These are phyloP conservation scores for Protobothrops mucrosquamatus DNA, from an alignment of 2,113 vertebrate species.

Conservation along the genomic window DNA sequence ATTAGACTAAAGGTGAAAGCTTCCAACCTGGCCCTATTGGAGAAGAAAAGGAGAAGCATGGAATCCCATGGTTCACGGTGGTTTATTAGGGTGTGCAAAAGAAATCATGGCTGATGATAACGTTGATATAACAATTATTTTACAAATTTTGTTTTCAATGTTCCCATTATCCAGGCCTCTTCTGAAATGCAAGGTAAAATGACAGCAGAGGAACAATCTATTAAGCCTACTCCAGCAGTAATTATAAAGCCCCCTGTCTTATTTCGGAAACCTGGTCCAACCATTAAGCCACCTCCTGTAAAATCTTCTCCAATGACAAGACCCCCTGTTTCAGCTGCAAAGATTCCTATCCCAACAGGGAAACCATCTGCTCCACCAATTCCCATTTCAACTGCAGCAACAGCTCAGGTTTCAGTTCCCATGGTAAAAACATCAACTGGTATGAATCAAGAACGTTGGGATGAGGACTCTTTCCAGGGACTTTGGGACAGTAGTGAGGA, in stretches of 20 bases:
- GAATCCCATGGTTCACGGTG: not conserved
- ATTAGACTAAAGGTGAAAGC: not conserved
- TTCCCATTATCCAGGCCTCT: slow-evolving; percentile 61
- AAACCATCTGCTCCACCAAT: slow-evolving; percentile 68
- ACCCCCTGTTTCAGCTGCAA: slow-evolving; percentile 63
- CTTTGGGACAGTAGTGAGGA: slow-evolving; percentile 83
- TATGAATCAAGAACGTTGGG: slow-evolving; percentile 76
- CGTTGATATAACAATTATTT: slow-evolving; percentile 31
- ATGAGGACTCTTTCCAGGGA: slow-evolving; percentile 80
- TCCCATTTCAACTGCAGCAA: slow-evolving; percentile 60
- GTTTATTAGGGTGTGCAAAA: not conserved
- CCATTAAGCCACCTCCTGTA: slow-evolving; percentile 68
- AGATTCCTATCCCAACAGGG: slow-evolving; percentile 52
- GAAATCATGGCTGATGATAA: not conserved
- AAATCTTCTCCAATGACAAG: slow-evolving; percentile 64
- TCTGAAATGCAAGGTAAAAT: slow-evolving; percentile 59
- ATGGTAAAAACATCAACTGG: slow-evolving; percentile 68
- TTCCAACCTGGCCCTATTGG: not conserved
- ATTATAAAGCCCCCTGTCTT: slow-evolving; percentile 73
- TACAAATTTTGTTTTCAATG: slow-evolving; percentile 52
- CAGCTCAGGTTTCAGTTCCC: slow-evolving; percentile 66
- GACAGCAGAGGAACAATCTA: slow-evolving; percentile 58
- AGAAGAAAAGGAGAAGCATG: not conserved
- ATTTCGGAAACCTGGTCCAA: slow-evolving; percentile 72
- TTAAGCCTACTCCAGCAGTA: slow-evolving; percentile 67